These are phyloP conservation scores for Drusus annulatus DNA, from an alignment of 1,140 invertebrate species.

Conservation along the genomic window DNA sequence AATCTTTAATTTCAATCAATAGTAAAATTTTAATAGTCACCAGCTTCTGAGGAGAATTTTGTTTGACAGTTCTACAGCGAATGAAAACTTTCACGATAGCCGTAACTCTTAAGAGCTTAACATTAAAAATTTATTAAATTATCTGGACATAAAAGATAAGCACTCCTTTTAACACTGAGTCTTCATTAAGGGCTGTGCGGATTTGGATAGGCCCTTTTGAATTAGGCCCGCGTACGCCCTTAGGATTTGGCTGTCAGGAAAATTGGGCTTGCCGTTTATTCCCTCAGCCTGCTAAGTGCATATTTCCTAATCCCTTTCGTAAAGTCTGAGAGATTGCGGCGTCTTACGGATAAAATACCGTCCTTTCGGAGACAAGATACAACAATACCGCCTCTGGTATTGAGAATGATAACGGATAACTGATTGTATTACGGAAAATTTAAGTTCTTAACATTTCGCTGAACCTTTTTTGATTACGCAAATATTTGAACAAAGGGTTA, in stretches of 20 bases:
- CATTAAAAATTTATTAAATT: too few relatives aligned
- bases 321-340: conserved; percentile 47
- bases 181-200: conserved; percentile 7
- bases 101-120: too few relatives aligned
- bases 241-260: conserved; percentile 51
- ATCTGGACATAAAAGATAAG: too few relatives aligned
- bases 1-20: too few relatives aligned
- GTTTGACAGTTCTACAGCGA: too few relatives aligned
- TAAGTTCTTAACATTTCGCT: too few relatives aligned
- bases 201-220: conserved; percentile 25
- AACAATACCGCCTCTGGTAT: conserved; percentile 16
- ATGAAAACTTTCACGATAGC: too few relatives aligned
- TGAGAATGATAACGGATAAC: conserved; percentile 13
- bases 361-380: not conserved
- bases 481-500: too few relatives aligned
- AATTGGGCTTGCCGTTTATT: conserved; percentile 56
- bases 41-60: too few relatives aligned
- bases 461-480: too few relatives aligned
- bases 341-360: conserved; percentile 34
- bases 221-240: conserved; percentile 25
- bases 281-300: conserved; percentile 57
- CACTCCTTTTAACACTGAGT: not conserved
- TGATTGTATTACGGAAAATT: conserved; percentile 4
- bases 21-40: too few relatives aligned
- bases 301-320: conserved; percentile 56